Conservation (phyloP, 2,888 invertebrate genomes). For the Hemicrepidius hirtus region DNA sequence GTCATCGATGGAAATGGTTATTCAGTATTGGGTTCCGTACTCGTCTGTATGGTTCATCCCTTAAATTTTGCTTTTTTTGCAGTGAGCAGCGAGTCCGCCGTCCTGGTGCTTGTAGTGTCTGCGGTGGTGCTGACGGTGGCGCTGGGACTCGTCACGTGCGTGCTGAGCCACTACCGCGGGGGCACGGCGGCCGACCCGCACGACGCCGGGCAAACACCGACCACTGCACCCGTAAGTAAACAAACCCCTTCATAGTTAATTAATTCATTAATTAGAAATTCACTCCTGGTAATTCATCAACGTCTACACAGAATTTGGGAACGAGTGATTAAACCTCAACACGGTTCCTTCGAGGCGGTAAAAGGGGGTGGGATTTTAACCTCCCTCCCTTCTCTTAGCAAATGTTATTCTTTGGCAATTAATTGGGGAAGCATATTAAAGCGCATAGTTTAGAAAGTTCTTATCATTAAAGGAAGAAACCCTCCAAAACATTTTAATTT, state of each 20-base stretch:
- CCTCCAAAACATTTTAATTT: no score
- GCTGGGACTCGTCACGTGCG: slow-evolving; percentile 73
- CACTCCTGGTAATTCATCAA: slow-evolving; percentile 34
- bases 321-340: slow-evolving; percentile 21
- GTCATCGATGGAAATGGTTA: no score
- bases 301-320: slow-evolving; percentile 33
- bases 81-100: slow-evolving; percentile 65
- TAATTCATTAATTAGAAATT: slow-evolving; percentile 47
- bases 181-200: slow-evolving; percentile 68
- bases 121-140: slow-evolving; percentile 67
- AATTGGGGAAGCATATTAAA: no score
- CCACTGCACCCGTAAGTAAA: slow-evolving; percentile 70
- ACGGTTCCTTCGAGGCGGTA: neutral
- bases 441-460: no score
- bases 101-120: slow-evolving; percentile 67
- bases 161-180: slow-evolving; percentile 78
- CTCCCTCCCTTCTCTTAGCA: no score
- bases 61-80: slow-evolving; percentile 57
- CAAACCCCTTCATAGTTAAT: slow-evolving; percentile 34
- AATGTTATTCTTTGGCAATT: no score
- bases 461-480: no score
- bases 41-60: no score
- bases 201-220: slow-evolving; percentile 69
- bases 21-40: no score
- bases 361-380: no score